Evolutionary conservation across 2,113 vertebrate genomes (phyloP), one percentile per base, ranked within the genome.

Genomic region (Ceratotherium simum): DNA sequence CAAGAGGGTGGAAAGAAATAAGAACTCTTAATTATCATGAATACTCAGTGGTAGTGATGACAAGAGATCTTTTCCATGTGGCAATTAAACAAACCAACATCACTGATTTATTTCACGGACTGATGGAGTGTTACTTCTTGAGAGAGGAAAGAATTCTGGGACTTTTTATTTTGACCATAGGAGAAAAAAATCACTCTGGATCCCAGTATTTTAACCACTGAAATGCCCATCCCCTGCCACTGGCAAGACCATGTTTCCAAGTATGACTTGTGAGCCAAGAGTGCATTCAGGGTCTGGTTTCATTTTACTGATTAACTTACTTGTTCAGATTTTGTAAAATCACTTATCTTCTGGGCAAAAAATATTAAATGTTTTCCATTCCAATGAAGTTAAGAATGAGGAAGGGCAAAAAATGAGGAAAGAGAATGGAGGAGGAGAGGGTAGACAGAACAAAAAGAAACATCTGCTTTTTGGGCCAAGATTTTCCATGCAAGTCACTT

Each of bases 281-380:
- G 29, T 7, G 7, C 23, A 14, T 62, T 25, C 27, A 29, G 9
- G 21, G 17, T 25, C 54, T 39, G 91, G 29, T 72, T 83, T 78
- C 14, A 2, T 78, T 48, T 70, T 62, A 20, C 64, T 36, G 9
- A 51, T 60, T 33, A 42, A 17, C 7, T 6, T 46, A n/a, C 2
- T 83, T 27, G 64, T 78, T 85, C 25, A 60, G 10, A 51, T 51
- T 95, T 89, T 85, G 23, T 56, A 36, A 87, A 83, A 42, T 65
- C 33, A 6, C 10, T 92, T 33, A 31, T 75, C 64, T 93, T 51
- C 82, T 31, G 79, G 56, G 67, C 65, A 51, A 70, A 64, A 56
- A 67, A 6, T 7, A 48, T 13, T 9, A n/a, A 31, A 46, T 60
- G 31, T 69, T 96, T 95, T 79, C 21, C 5, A 25, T n/a, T 65